These are phyloP conservation scores for Pao palembangensis DNA, from an alignment of 2,113 vertebrate species.

Conservation along the genomic window DNA sequence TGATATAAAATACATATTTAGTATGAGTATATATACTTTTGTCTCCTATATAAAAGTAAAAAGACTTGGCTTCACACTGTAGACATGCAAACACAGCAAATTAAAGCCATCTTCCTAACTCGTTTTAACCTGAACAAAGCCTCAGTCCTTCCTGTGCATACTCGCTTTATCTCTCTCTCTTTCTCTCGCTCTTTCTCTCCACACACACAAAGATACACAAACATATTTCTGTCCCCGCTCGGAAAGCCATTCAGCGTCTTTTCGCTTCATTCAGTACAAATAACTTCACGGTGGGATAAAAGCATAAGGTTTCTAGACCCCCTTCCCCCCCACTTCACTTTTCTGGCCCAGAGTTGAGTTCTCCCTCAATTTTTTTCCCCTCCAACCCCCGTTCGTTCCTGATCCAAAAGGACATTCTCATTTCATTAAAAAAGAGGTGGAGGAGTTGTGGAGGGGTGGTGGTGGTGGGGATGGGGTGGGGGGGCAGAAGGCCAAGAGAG, in stretches of 20 bases:
- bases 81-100: constrained; percentile 48
- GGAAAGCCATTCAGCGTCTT: constrained; percentile 58
- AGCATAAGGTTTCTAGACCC: constrained; percentile 65
- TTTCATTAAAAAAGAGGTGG: constrained; percentile 36
- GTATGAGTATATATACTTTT: too few species aligned
- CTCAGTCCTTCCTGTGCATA: constrained; percentile 30
- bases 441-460: too few species aligned
- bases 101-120: constrained; percentile 52
- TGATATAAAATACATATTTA: too few species aligned
- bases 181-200: constrained; percentile 23
- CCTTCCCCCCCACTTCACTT: constrained; percentile 48
- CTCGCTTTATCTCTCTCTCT: constrained; percentile 18
- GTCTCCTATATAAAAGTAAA: background rate
- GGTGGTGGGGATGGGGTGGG: constrained; percentile 7
- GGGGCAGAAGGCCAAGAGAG: constrained; percentile 64
- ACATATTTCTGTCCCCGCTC: constrained; percentile 58
- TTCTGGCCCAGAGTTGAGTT: constrained; percentile 52
- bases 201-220: constrained; percentile 29
- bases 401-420: constrained; percentile 65
- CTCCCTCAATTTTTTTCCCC: constrained; percentile 47
- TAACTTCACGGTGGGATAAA: constrained; percentile 70
- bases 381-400: constrained; percentile 49
- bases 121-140: constrained; percentile 57
- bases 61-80: constrained; percentile 18
- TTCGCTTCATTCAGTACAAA: constrained; percentile 70